Conservation (phyloP, 2,797 vertebrate species). For the Hippopotamyrus pictus region DNA sequence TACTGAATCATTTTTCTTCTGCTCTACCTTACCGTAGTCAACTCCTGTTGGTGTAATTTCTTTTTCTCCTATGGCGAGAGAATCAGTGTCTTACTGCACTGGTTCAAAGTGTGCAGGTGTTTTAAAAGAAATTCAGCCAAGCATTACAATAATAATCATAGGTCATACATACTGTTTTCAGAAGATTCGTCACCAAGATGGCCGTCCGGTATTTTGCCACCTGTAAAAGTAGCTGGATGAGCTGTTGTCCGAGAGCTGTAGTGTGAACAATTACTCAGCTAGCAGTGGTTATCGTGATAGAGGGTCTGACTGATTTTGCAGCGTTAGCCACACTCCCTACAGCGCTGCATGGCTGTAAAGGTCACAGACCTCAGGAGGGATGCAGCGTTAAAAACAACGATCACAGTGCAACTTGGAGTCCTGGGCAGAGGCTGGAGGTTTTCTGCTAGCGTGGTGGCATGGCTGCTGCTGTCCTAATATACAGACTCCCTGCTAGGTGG, state of each 20-base stretch:
- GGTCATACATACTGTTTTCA: slow-evolving; percentile 50
- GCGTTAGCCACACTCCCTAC: not conserved
- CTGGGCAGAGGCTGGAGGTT: not conserved
- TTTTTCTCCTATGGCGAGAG: slow-evolving; percentile 32
- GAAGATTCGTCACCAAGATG: not conserved
- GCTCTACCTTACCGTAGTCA: slow-evolving; percentile 42
- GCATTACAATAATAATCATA: not conserved
- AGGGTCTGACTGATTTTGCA: not conserved
- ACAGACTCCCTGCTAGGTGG: slow-evolving; percentile 20
- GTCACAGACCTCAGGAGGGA: not conserved
- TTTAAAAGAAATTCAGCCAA: not conserved
- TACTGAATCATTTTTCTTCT: not conserved
- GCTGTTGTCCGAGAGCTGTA: not conserved
- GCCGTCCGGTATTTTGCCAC: slow-evolving; percentile 51
- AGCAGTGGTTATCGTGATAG: not conserved
- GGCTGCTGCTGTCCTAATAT: not conserved
- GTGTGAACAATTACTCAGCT: not conserved
- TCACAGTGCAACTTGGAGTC: not conserved
- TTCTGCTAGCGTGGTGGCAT: not conserved
- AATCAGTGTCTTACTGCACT: not conserved
- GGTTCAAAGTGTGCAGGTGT: not conserved
- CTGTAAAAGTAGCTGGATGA: slow-evolving; percentile 61
- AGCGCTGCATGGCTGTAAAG: not conserved
- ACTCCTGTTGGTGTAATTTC: slow-evolving; percentile 28
- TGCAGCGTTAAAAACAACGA: not conserved